Evolutionary conservation across 2,113 vertebrate species (phyloP).

Genomic region (Oceanodroma tethys): DNA sequence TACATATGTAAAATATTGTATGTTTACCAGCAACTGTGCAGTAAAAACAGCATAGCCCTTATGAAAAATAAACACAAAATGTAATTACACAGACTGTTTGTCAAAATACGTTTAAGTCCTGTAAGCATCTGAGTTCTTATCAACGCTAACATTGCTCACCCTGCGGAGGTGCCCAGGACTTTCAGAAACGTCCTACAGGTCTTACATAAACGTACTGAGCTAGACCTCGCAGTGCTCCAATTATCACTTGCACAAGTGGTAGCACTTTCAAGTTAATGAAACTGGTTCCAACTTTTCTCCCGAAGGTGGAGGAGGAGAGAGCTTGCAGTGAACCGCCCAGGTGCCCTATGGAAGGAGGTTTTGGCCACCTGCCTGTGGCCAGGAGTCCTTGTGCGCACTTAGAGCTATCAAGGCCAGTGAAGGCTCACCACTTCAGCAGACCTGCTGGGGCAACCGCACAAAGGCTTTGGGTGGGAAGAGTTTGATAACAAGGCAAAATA

Average conservation of each 20-base stretch:
- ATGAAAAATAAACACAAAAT: background rate
- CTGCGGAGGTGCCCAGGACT: background rate
- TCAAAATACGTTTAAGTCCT: background rate
- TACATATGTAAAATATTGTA: background rate
- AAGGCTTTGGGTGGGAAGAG: background rate
- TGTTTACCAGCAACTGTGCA: background rate
- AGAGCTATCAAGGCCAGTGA: background rate
- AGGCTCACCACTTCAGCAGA: background rate
- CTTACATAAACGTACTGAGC: background rate
- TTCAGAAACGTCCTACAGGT: background rate
- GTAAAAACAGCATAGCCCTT: background rate
- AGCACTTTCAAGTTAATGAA: background rate
- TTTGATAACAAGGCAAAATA: background rate
- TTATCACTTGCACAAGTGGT: background rate
- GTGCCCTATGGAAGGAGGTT: background rate
- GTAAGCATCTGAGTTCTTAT: background rate
- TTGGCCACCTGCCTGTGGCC: background rate
- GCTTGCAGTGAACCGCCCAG: background rate
- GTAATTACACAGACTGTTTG: background rate
- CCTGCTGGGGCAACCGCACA: background rate
- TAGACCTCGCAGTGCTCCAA: background rate
- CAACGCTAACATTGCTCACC: background rate
- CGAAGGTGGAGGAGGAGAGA: background rate
- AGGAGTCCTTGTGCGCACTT: rapidly evolving
- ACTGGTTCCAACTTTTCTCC: background rate